A percentile compares a stretch with the other conserved stretches of the same genome.
These are phyloP conservation scores for Drosophila nr. perissopoda DNA, from an alignment of 2,888 invertebrate genomes.

Conservation along the genomic window DNA sequence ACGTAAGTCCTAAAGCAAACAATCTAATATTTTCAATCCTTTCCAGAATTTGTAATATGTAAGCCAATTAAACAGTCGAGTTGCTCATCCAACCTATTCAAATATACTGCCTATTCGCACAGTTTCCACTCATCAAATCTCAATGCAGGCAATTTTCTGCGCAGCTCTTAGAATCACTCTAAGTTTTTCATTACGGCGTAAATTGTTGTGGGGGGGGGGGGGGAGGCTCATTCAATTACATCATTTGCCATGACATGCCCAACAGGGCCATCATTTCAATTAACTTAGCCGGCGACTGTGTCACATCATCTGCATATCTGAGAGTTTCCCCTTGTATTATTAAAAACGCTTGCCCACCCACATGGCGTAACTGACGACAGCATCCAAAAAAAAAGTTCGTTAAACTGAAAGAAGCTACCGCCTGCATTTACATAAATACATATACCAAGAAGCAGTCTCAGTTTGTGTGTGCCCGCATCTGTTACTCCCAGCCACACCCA, in stretches of 20 bases:
- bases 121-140: slow-evolving; percentile 24
- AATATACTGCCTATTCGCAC: not conserved
- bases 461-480: slow-evolving; percentile 55
- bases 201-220: not conserved
- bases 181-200: slow-evolving; percentile 25
- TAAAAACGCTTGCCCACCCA: slow-evolving; percentile 62
- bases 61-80: not conserved
- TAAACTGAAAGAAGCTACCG: slow-evolving; percentile 37
- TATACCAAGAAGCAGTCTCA: not conserved
- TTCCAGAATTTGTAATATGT: not conserved
- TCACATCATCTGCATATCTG: slow-evolving; percentile 27
- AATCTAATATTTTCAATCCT: not conserved
- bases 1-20: not conserved
- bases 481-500: slow-evolving; percentile 25
- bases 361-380: slow-evolving; percentile 46
- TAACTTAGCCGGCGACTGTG: slow-evolving; percentile 31
- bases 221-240: slow-evolving; percentile 31
- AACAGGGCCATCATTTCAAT: slow-evolving; percentile 42
- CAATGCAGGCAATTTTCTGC: slow-evolving; percentile 1
- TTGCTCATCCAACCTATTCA: not conserved
- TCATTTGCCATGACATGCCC: slow-evolving; percentile 4
- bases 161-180: not conserved
- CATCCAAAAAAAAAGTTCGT: slow-evolving; percentile 43
- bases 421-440: slow-evolving; percentile 5
- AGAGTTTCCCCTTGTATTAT: slow-evolving; percentile 42